Conservation (phyloP, 2,113 vertebrate genomes). For the Onychostoma macrolepis region DNA sequence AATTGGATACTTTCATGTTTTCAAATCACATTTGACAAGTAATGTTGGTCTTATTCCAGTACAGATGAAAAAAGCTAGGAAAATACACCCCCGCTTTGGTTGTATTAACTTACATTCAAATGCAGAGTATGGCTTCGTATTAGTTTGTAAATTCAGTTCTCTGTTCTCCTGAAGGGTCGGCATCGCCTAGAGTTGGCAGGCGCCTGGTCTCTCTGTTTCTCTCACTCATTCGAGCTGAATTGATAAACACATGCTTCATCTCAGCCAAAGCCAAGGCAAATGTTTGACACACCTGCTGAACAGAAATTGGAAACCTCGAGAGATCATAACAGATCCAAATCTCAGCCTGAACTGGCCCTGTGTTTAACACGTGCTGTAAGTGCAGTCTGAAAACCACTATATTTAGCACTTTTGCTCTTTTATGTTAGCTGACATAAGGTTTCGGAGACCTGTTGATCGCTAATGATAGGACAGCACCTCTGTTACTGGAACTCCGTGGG, state of each 20-base stretch:
- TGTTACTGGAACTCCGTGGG: conserved; percentile 76
- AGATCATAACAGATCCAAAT: conserved; percentile 66
- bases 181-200: conserved; percentile 51
- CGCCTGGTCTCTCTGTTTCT: conserved; percentile 52
- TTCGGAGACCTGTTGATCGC: conserved; percentile 50
- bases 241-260: conserved; percentile 77
- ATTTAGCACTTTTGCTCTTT: conserved; percentile 54
- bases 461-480: conserved; percentile 56
- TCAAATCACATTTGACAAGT: conserved; percentile 32
- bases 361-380: conserved; percentile 25
- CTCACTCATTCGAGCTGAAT: conserved; percentile 64
- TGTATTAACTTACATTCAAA: conserved; percentile 50
- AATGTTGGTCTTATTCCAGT: neutral
- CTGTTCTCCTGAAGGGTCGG: conserved; percentile 40
- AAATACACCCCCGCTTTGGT: conserved; percentile 32
- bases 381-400: conserved; percentile 51
- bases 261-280: conserved; percentile 79
- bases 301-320: conserved; percentile 78
- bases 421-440: conserved; percentile 46
- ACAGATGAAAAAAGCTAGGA: neutral
- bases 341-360: conserved; percentile 45
- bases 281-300: conserved; percentile 84
- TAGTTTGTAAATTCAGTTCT: conserved; percentile 53
- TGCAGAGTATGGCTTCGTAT: conserved; percentile 45
- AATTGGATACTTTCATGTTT: conserved; percentile 18